Evolutionary conservation across 2,888 invertebrate genomes (phyloP).

Genomic region (Erebia epiphron): DNA sequence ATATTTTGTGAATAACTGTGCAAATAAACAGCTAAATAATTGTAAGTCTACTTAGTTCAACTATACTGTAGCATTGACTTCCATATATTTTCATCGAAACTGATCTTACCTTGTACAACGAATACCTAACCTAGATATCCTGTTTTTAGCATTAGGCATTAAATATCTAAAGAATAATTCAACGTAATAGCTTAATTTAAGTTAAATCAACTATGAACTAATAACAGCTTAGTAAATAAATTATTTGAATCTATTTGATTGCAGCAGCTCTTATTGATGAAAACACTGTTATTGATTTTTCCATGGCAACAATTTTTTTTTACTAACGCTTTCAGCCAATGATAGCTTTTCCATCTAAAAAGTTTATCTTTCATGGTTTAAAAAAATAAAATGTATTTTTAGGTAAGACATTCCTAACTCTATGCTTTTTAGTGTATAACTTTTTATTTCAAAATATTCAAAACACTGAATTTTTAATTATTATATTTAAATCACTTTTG

Average conservation of each 20-base stretch:
- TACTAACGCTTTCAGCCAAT: background rate
- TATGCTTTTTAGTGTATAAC: background rate
- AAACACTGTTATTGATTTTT: conserved; percentile 50
- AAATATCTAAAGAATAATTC: background rate
- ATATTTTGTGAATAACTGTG: conserved; percentile 3
- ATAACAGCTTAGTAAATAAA: background rate
- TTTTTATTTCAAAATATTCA: background rate
- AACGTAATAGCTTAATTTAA: conserved; percentile 1
- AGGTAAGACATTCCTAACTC: too few relatives aligned
- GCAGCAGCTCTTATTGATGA: background rate
- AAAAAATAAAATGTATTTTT: too few relatives aligned
- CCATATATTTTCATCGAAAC: background rate
- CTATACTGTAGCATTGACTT: background rate
- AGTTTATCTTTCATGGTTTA: background rate
- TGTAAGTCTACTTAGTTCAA: conserved; percentile 2
- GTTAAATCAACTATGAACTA: conserved; percentile 8
- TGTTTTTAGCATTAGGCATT: background rate
- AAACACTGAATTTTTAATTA: background rate
- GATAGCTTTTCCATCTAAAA: conserved; percentile 1
- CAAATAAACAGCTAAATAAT: background rate
- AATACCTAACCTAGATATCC: background rate
- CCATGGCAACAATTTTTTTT: conserved; percentile 52
- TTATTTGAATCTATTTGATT: conserved; percentile 1
- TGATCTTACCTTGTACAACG: background rate
- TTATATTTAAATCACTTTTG: background rate